These are phyloP conservation scores for Heliconius melpomene DNA, from an alignment of 1,140 invertebrate genomes.

Conservation along the genomic window DNA sequence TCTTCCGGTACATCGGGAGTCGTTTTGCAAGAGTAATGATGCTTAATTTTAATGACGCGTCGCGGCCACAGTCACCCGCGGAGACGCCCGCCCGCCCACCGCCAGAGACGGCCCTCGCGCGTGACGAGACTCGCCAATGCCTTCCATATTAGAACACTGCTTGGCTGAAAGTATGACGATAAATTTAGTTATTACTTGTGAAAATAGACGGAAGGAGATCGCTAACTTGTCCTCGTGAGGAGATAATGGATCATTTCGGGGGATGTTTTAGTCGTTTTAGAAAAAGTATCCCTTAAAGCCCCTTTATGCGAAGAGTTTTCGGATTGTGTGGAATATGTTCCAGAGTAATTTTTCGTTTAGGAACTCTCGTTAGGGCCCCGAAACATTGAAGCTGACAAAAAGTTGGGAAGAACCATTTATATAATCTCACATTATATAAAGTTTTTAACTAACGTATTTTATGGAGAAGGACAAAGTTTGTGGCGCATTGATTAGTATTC, in stretches of 20 bases:
- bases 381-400: slow-evolving; percentile 43
- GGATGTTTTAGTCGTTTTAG: slow-evolving; percentile 73
- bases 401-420: slow-evolving; percentile 38
- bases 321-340: slow-evolving; percentile 59
- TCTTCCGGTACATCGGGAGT: slow-evolving; percentile 63
- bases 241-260: slow-evolving; percentile 79
- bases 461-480: background rate
- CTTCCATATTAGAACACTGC: slow-evolving; percentile 74
- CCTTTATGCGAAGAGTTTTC: slow-evolving; percentile 74
- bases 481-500: background rate
- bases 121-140: slow-evolving; percentile 70
- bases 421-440: slow-evolving; percentile 32
- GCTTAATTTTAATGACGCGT: slow-evolving; percentile 80
- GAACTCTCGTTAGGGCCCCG: slow-evolving; percentile 46
- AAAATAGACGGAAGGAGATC: slow-evolving; percentile 81
- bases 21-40: slow-evolving; percentile 79
- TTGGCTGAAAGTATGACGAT: slow-evolving; percentile 76
- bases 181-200: slow-evolving; percentile 81
- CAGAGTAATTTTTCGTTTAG: slow-evolving; percentile 48
- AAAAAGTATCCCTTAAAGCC: slow-evolving; percentile 72
- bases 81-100: slow-evolving; percentile 30
- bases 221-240: slow-evolving; percentile 79
- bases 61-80: slow-evolving; percentile 61
- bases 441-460: slow-evolving; percentile 33
- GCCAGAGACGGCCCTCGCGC: slow-evolving; percentile 50